Evolutionary conservation across 2,113 vertebrate species (phyloP).

Genomic region (Peromyscus maniculatus): DNA sequence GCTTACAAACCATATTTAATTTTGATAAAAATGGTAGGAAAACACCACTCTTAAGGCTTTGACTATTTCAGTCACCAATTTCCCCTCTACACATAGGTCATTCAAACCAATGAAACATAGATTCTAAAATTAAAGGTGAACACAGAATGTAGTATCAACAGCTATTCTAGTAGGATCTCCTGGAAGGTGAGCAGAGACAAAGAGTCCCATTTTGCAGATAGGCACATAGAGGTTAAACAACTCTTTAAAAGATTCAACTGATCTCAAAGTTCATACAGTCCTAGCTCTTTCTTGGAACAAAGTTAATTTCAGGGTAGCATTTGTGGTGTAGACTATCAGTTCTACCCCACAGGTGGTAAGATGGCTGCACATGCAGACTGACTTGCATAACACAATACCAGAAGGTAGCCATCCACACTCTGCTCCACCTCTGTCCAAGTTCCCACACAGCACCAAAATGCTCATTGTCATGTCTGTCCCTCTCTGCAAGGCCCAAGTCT

Average conservation of each 20-base stretch:
- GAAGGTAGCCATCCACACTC: not conserved
- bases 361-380: fast-evolving
- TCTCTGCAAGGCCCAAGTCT: not conserved
- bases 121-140: not conserved
- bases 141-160: not conserved
- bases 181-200: not conserved
- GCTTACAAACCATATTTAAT: not conserved
- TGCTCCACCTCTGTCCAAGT: not conserved
- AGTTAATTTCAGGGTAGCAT: not conserved
- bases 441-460: too few species aligned
- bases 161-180: not conserved
- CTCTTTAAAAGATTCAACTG: not conserved
- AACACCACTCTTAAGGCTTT: not conserved
- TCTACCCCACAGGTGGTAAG: not conserved
- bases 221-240: not conserved
- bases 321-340: not conserved
- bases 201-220: not conserved
- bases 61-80: not conserved
- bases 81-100: not conserved
- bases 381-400: fast-evolving
- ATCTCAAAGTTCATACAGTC: not conserved
- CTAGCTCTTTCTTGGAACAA: not conserved
- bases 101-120: not conserved
- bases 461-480: fast-evolving
- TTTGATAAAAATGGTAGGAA: not conserved